phyloP scores from a whole-genome alignment of 1,140 invertebrate species.

The Megalonaias nervosa region DNA sequence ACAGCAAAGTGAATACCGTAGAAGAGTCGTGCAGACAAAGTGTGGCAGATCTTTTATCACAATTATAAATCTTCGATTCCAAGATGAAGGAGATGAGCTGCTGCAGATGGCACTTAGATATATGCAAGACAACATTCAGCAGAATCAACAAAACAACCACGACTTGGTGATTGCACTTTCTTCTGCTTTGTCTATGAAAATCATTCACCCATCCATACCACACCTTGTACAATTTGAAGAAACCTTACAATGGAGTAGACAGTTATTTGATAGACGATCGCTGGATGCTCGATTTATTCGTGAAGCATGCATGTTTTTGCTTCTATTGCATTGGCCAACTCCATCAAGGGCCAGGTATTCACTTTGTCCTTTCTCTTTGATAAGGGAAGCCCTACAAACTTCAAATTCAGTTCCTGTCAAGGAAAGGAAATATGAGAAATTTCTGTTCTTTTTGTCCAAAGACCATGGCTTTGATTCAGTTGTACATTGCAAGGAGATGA shows the following conservation, averaged over 20 bases:
- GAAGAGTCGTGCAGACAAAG: conserved; percentile 16
- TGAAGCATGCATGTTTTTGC: conserved; percentile 25
- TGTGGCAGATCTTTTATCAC: conserved; percentile 29
- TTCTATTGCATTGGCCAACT: conserved; percentile 32
- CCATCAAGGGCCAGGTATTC: not conserved
- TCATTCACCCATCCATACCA: not conserved
- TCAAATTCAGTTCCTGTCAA: too few relatives aligned
- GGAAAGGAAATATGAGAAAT: too few relatives aligned
- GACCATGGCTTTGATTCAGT: too few relatives aligned
- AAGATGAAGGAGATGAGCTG: conserved; percentile 43
- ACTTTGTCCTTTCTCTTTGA: too few relatives aligned
- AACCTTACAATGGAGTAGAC: conserved; percentile 4
- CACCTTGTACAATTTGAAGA: conserved; percentile 1
- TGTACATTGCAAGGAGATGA: too few relatives aligned
- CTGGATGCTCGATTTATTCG: conserved; percentile 3
- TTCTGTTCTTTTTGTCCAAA: too few relatives aligned
- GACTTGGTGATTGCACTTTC: not conserved
- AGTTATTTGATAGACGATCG: not conserved
- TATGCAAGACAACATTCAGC: not conserved
- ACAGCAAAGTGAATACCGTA: conserved; percentile 29
- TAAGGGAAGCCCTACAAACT: too few relatives aligned
- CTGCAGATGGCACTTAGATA: too few relatives aligned
- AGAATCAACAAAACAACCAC: not conserved
- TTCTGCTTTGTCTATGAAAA: not conserved
- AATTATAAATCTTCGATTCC: conserved; percentile 12